phyloP scores from a whole-genome alignment of 2,888 invertebrate species.

The Metalampra italica region DNA sequence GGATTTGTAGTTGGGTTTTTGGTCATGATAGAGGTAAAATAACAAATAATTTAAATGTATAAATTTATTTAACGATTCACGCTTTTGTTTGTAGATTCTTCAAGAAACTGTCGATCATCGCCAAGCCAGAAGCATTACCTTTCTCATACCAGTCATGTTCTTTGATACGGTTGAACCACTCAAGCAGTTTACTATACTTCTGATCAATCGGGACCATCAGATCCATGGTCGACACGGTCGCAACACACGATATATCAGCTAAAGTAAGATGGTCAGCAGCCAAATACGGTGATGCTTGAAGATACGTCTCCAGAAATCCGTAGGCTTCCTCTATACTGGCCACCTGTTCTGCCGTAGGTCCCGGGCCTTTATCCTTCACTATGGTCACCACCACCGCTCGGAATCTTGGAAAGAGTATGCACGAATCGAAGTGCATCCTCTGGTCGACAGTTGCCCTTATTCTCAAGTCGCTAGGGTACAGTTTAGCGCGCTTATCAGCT shows the following conservation, averaged over 20 bases:
- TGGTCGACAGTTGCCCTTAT: constrained; percentile 35
- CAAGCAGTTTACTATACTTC: constrained; percentile 27
- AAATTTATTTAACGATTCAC: background rate
- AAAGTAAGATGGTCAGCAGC: constrained; percentile 33
- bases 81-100: background rate
- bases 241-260: constrained; percentile 38
- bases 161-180: constrained; percentile 30
- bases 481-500: constrained; percentile 26
- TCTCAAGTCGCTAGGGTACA: constrained; percentile 36
- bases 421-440: constrained; percentile 33
- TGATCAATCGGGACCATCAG: constrained; percentile 27
- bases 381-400: constrained; percentile 13
- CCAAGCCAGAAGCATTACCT: constrained; percentile 31
- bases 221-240: constrained; percentile 30
- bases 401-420: constrained; percentile 25
- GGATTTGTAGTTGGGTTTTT: too few relatives aligned
- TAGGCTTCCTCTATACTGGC: constrained; percentile 29
- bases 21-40: too few relatives aligned
- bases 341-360: constrained; percentile 19
- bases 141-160: constrained; percentile 32
- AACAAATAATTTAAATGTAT: too few relatives aligned
- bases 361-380: constrained; percentile 13
- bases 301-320: constrained; percentile 35
- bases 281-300: constrained; percentile 27
- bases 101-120: constrained; percentile 10